Evolutionary conservation across 1,140 invertebrate genomes (phyloP).

Genomic region (Euwallacea fornicatus): DNA sequence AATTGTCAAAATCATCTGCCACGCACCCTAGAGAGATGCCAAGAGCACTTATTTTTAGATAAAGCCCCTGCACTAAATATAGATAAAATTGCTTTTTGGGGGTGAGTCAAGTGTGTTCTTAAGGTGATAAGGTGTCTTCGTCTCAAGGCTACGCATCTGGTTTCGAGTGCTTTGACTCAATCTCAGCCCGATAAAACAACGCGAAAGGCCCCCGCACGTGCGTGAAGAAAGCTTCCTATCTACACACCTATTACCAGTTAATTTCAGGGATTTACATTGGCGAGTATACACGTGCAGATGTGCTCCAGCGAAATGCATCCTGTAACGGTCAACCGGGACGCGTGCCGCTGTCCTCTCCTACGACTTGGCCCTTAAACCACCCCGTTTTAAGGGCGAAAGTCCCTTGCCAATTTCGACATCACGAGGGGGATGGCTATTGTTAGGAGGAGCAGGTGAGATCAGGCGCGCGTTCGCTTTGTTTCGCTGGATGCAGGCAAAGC

Average conservation of each 20-base stretch:
- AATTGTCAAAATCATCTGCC: too few relatives aligned
- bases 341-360: conserved; percentile 36
- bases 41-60: conserved; percentile 20
- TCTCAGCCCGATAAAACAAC: too few relatives aligned
- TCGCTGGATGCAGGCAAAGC: conserved; percentile 21
- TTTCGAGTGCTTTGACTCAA: too few relatives aligned
- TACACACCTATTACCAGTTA: too few relatives aligned
- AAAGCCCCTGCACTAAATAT: conserved; percentile 16
- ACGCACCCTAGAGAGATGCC: too few relatives aligned
- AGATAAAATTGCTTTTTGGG: conserved; percentile 21
- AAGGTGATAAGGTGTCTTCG: conserved; percentile 13
- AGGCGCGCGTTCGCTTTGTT: conserved; percentile 34
- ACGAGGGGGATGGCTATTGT: conserved; percentile 39
- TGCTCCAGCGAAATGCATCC: conserved; percentile 41
- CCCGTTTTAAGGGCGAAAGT: conserved; percentile 27
- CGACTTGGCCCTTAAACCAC: neutral
- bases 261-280: too few relatives aligned
- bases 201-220: too few relatives aligned
- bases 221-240: too few relatives aligned
- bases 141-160: too few relatives aligned
- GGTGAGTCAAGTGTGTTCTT: conserved; percentile 24
- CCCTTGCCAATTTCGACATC: conserved; percentile 34
- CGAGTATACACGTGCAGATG: conserved; percentile 40
- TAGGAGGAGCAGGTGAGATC: conserved; percentile 36
- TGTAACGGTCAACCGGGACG: conserved; percentile 44